Conservation (phyloP, 2,888 invertebrate species). For the Meteorus cinctellus region DNA sequence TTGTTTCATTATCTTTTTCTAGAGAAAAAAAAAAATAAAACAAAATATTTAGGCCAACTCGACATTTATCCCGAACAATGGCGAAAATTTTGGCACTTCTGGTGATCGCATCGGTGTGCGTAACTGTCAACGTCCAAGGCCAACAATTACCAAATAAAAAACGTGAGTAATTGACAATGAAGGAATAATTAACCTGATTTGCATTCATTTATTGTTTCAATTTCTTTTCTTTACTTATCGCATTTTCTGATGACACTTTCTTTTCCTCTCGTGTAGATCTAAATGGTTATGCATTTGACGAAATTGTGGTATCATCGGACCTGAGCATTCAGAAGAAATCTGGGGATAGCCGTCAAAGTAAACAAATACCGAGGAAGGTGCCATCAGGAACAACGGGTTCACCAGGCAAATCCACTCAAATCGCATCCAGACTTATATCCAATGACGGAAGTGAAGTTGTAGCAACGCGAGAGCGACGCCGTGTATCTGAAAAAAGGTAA, state of each 20-base stretch:
- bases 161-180: conserved; percentile 60
- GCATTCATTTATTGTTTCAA: conserved; percentile 14
- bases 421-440: conserved; percentile 64
- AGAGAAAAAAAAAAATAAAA: conserved; percentile 51
- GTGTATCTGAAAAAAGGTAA: conserved; percentile 61
- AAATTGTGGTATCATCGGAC: conserved; percentile 73
- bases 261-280: conserved; percentile 56
- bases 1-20: conserved; percentile 40
- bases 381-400: conserved; percentile 66
- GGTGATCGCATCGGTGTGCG: conserved; percentile 62
- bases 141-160: conserved; percentile 63
- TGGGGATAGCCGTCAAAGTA: conserved; percentile 70
- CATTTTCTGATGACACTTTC: conserved; percentile 2
- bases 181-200: not conserved
- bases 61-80: conserved; percentile 57
- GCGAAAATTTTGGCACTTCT: conserved; percentile 65
- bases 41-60: conserved; percentile 49
- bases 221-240: conserved; percentile 21
- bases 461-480: conserved; percentile 64
- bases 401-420: conserved; percentile 64
- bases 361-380: conserved; percentile 68
- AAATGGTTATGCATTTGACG: conserved; percentile 72
- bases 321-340: conserved; percentile 69
- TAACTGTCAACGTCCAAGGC: conserved; percentile 66
- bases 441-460: conserved; percentile 65